Evolutionary conservation across 1,140 invertebrate genomes (phyloP).

Genomic region (Zelostemma sp.): DNA sequence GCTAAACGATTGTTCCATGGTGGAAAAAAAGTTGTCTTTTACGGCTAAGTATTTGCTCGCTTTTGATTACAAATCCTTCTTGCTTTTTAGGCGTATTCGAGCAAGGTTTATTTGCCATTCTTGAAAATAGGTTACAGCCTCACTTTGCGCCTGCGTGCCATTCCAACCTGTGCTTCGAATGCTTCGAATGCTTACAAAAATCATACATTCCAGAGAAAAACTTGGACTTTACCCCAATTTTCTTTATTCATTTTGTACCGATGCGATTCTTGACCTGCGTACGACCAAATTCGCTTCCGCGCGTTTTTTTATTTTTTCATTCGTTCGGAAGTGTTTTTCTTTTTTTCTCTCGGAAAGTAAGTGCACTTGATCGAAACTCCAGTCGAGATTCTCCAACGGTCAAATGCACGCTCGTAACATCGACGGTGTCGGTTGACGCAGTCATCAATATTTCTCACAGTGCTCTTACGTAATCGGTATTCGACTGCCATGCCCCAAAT

Average conservation of each 20-base stretch:
- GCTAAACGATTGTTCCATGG: not conserved
- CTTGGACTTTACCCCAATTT: not conserved
- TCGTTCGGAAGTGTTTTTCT: too few species aligned
- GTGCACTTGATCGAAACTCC: too few species aligned
- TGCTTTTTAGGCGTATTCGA: not conserved
- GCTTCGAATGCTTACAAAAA: slow-evolving; percentile 1
- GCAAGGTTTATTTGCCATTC: slow-evolving; percentile 4
- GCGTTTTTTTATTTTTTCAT: too few species aligned
- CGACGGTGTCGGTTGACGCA: slow-evolving; percentile 24
- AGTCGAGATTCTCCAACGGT: slow-evolving; percentile 15
- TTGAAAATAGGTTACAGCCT: slow-evolving; percentile 4
- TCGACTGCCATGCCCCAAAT: slow-evolving; percentile 25
- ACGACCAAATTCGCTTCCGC: too few species aligned
- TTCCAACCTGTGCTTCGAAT: not conserved
- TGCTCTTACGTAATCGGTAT: slow-evolving; percentile 19
- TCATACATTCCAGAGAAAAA: not conserved
- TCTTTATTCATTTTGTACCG: too few species aligned
- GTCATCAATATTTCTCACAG: slow-evolving; percentile 33
- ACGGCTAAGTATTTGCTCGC: not conserved
- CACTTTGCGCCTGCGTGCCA: slow-evolving; percentile 1
- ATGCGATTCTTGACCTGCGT: too few species aligned
- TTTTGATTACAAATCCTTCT: slow-evolving; percentile 1
- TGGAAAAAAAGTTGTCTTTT: not conserved
- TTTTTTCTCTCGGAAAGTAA: too few species aligned
- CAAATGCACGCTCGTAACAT: slow-evolving; percentile 13